A percentile compares a stretch with the other conserved stretches of the same genome.
phyloP scores from a whole-genome alignment of 2,797 vertebrate species.

The Meda fulgida region DNA sequence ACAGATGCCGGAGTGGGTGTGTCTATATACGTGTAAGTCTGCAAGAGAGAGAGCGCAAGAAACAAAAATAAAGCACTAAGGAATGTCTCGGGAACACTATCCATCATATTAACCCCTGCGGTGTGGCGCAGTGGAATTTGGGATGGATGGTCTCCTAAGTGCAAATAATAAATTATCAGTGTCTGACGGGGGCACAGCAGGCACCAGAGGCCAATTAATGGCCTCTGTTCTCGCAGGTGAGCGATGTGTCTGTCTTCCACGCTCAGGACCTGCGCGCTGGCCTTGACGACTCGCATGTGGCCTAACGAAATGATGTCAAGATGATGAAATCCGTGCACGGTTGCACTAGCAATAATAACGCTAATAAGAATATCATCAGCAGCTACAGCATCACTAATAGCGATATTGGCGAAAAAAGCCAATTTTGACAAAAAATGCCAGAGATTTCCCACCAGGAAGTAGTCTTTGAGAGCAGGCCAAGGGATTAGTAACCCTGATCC shows the following conservation, averaged over 20 bases:
- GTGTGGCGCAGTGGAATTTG: constrained; percentile 62
- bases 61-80: constrained; percentile 49
- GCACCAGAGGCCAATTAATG: constrained; percentile 75
- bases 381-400: not conserved
- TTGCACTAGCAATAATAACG: constrained; percentile 31
- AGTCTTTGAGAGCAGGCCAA: constrained; percentile 41
- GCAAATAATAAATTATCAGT: constrained; percentile 76
- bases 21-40: constrained; percentile 40
- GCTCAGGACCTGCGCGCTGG: constrained; percentile 27
- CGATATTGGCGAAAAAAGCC: not conserved
- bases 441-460: constrained; percentile 36
- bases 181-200: constrained; percentile 72
- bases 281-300: constrained; percentile 32
- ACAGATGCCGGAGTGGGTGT: constrained; percentile 14
- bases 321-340: constrained; percentile 30
- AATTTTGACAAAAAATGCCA: constrained; percentile 2
- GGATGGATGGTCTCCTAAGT: constrained; percentile 82
- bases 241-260: constrained; percentile 63
- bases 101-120: constrained; percentile 65
- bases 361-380: constrained; percentile 42
- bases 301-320: constrained; percentile 42
- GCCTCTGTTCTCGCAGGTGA: constrained; percentile 74
- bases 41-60: constrained; percentile 7
- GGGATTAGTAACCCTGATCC: constrained; percentile 62
- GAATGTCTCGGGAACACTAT: constrained; percentile 58